These are phyloP conservation scores for Decapterus maruadsi DNA, from an alignment of 2,797 vertebrate genomes.

Conservation along the genomic window DNA sequence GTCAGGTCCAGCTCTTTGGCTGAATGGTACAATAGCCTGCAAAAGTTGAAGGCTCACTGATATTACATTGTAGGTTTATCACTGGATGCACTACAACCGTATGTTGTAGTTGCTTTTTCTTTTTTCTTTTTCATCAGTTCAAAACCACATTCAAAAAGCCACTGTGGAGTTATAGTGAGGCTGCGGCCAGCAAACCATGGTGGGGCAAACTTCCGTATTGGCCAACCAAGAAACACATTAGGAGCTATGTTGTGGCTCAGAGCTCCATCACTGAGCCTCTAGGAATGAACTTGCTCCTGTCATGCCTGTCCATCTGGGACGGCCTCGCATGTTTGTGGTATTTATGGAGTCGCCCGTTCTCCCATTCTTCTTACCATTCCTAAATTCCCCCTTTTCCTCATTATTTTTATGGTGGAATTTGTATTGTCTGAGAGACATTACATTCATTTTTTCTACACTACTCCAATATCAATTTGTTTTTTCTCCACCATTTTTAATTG, in stretches of 20 bases:
- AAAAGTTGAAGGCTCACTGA: neutral
- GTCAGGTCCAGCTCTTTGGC: neutral
- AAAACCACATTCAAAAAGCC: conserved; percentile 47
- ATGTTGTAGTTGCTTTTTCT: conserved; percentile 11
- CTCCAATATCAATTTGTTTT: conserved; percentile 47
- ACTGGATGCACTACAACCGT: neutral
- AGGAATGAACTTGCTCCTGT: conserved; percentile 62
- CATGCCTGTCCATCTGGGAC: conserved; percentile 26
- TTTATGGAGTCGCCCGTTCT: conserved; percentile 61
- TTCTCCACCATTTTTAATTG: neutral
- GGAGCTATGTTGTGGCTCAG: conserved; percentile 55
- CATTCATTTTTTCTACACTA: conserved; percentile 58
- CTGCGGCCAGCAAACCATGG: conserved; percentile 49
- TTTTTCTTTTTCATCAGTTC: conserved; percentile 32
- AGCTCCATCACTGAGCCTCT: conserved; percentile 43
- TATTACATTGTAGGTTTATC: conserved; percentile 9
- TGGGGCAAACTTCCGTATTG: conserved; percentile 47
- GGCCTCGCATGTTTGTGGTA: conserved; percentile 66
- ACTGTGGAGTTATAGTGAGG: conserved; percentile 41
- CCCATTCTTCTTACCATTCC: conserved; percentile 23
- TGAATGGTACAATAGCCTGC: neutral
- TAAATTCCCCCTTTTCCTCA: conserved; percentile 24
- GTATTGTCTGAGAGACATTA: conserved; percentile 47
- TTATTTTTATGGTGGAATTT: conserved; percentile 56
- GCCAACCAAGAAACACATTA: conserved; percentile 46